phyloP scores from a whole-genome alignment of 2,888 invertebrate genomes.

The Zonitis immaculata region DNA sequence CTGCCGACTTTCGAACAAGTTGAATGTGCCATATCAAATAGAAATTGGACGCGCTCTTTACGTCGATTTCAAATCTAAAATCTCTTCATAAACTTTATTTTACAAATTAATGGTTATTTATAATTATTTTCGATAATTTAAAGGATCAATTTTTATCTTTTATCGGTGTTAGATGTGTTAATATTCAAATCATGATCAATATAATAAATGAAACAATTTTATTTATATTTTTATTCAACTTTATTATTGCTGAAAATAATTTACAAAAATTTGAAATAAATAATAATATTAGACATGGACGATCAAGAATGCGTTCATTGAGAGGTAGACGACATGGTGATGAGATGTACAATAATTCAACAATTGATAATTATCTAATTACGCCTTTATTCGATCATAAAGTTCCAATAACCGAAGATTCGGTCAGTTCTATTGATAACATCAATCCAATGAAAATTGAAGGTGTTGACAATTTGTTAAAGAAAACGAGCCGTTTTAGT shows the following conservation, averaged over 20 bases:
- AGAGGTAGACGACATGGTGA: slow-evolving; percentile 34
- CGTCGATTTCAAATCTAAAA: neutral
- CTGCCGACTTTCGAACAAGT: slow-evolving; percentile 28
- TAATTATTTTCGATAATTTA: neutral
- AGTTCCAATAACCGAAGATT: neutral
- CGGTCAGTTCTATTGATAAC: neutral
- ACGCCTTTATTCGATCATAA: neutral
- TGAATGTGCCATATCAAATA: slow-evolving; percentile 26
- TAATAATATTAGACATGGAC: slow-evolving; percentile 49
- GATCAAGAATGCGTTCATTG: slow-evolving; percentile 49
- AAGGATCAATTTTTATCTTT: neutral
- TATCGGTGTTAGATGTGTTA: slow-evolving; percentile 4
- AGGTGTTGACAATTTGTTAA: neutral
- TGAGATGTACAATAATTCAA: slow-evolving; percentile 9
- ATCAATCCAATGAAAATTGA: neutral
- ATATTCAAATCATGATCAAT: slow-evolving; percentile 12
- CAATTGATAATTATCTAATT: slow-evolving; percentile 6
- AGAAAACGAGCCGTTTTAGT: neutral
- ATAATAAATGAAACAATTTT: slow-evolving; percentile 10
- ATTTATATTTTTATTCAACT: slow-evolving; percentile 18
- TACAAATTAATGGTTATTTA: neutral
- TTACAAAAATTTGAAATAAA: slow-evolving; percentile 21
- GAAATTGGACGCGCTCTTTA: slow-evolving; percentile 14
- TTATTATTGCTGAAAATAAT: slow-evolving; percentile 23
- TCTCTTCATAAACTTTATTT: neutral